Evolutionary conservation across 2,113 vertebrate genomes (phyloP).

Genomic region (Pimephales promelas): DNA sequence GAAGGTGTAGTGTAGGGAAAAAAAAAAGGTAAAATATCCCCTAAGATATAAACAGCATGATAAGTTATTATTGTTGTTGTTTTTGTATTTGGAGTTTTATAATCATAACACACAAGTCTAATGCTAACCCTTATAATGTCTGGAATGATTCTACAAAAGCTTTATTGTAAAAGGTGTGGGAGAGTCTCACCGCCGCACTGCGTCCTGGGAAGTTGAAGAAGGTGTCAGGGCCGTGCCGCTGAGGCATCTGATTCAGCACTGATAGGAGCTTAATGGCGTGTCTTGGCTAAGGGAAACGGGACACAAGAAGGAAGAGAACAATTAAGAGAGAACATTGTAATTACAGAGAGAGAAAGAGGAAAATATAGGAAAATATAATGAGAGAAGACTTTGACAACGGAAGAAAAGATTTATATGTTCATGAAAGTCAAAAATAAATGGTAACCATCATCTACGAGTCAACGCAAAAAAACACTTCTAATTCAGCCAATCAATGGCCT

Average conservation of each 20-base stretch:
- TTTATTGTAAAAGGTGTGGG: not conserved
- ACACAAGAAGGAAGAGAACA: not conserved
- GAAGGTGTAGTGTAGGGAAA: not conserved
- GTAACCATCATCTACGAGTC: slow-evolving; percentile 40
- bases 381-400: not conserved
- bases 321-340: slow-evolving; percentile 6
- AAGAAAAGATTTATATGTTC: slow-evolving; percentile 18
- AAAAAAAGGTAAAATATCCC: not conserved
- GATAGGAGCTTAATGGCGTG: slow-evolving; percentile 97
- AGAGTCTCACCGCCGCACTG: slow-evolving; percentile 93
- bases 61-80: not conserved
- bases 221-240: slow-evolving; percentile 98
- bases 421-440: slow-evolving; percentile 29
- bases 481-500: slow-evolving; percentile 70
- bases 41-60: not conserved
- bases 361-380: slow-evolving; percentile 19
- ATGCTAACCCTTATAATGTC: not conserved
- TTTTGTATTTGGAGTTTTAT: not conserved
- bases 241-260: slow-evolving; percentile 99
- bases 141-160: not conserved
- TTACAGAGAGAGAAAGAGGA: not conserved
- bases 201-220: slow-evolving; percentile 99
- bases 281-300: slow-evolving; percentile 80
- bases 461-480: slow-evolving; percentile 58
- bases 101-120: not conserved